phyloP scores from a whole-genome alignment of 1,140 invertebrate genomes.

The Geopemphigus sp. region DNA sequence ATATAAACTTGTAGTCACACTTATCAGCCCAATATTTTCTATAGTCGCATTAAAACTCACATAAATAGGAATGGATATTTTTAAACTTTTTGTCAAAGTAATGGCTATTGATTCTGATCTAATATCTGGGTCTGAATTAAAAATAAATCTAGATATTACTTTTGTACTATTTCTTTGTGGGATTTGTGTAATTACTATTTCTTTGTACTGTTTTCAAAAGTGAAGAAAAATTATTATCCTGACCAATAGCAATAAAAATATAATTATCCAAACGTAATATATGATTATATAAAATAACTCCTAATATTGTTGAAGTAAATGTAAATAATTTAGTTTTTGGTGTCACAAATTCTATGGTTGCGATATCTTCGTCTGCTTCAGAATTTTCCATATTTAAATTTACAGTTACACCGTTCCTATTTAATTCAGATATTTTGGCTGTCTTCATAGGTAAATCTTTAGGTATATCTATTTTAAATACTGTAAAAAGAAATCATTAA shows the following conservation, averaged over 20 bases:
- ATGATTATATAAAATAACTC: neutral
- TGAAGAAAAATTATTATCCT: conserved; percentile 18
- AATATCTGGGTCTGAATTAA: conserved; percentile 37
- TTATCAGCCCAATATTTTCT: conserved; percentile 9
- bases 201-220: conserved; percentile 14
- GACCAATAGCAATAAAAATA: conserved; percentile 31
- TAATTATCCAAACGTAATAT: conserved; percentile 38
- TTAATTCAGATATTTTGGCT: too few relatives aligned
- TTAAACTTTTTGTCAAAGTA: conserved; percentile 22
- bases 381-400: neutral
- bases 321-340: conserved; percentile 28
- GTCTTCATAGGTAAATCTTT: too few relatives aligned
- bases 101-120: conserved; percentile 30
- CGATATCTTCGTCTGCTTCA: neutral
- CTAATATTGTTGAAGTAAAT: conserved; percentile 27
- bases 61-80: conserved; percentile 29
- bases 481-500: too few relatives aligned
- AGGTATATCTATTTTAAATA: too few relatives aligned
- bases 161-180: conserved; percentile 19
- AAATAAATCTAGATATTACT: conserved; percentile 24
- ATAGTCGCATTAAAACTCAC: conserved; percentile 41
- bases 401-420: neutral
- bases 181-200: too few relatives aligned
- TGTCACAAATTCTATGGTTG: conserved; percentile 24
- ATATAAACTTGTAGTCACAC: conserved; percentile 14